Percentiles rank a stretch among this genome's conserved stretches.
phyloP scores from a whole-genome alignment of 2,797 vertebrate genomes.

The Adelosebastes latens region DNA sequence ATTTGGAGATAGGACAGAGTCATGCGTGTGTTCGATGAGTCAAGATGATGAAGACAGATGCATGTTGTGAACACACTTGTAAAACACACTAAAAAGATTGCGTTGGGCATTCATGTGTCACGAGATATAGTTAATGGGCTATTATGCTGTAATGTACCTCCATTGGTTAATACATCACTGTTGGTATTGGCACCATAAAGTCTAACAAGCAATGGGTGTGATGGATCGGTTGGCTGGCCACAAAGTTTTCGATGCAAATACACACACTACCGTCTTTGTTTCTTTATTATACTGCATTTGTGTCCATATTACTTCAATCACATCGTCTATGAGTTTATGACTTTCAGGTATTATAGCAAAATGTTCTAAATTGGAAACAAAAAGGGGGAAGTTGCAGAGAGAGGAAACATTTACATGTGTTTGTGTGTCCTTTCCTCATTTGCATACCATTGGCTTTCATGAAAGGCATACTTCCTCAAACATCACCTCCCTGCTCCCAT shows the following conservation, averaged over 20 bases:
- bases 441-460: background rate
- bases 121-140: background rate
- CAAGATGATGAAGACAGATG: too few relatives aligned
- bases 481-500: background rate
- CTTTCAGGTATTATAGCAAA: background rate
- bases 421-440: background rate
- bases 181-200: background rate
- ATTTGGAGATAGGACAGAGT: conserved; percentile 1
- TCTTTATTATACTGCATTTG: background rate
- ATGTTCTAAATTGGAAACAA: background rate
- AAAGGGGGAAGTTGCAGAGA: background rate
- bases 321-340: background rate
- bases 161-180: background rate
- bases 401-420: background rate
- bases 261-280: background rate
- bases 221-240: background rate
- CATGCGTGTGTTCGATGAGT: background rate
- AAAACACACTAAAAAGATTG: background rate
- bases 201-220: background rate
- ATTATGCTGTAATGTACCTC: background rate
- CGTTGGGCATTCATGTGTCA: background rate
- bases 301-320: background rate
- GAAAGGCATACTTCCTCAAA: conserved; percentile 5
- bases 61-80: background rate
- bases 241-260: conserved; percentile 21